Evolutionary conservation across 2,888 invertebrate genomes (phyloP), one percentile per base, ranked within the genome.

Genomic region (Seira sanloemensis): DNA sequence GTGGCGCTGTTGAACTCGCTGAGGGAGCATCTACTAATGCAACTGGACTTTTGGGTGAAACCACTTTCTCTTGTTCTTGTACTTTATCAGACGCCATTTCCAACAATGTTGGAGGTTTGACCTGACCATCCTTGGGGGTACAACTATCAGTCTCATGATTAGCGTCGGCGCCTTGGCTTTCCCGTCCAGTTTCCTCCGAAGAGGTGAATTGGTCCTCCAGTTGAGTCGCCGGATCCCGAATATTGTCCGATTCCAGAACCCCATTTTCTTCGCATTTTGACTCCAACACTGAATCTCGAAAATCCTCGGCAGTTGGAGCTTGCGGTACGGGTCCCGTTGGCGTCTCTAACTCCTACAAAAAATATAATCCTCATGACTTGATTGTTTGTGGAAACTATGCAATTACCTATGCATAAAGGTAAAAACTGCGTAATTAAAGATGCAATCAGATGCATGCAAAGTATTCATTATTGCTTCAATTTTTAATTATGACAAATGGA

Each of bases 241-340:
- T n/a, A n/a, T n/a, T n/a, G n/a, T n/a, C n/a, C n/a, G n/a, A n/a
- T 21, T 65, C 37, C 66, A 26, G n/a, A 1, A 23, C 23, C 21
- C 5, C 24, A 72, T 50, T 72, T 58, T 62, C 19, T 37, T 68
- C 26, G 2, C 26, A 12, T 1, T 12, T 69, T 37, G 46, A 19
- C 16, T 71, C 5, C 2, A 50, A 21, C 9, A 24, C 16, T n/a
- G 26, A 25, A 25, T 73, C 50, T 2, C 9, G 73, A 26, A 79
- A 18, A 4, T 79, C 73, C 46, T 72, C 67, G 24, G 21, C 18
- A 9, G 72, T 23, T 0, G 73, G 79, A 12, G 73, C 46, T 50
- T 79, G 72, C 4, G 79, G 79, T 7, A 79, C 50, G 0, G 66
- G 18, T 19, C 72, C 79, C 23, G 26, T 12, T 0, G 72, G 66